A percentile compares a stretch with the other conserved stretches of the same genome.
These are phyloP conservation scores for Catharus bicknelli DNA, from an alignment of 2,113 vertebrate species.

Conservation along the genomic window DNA sequence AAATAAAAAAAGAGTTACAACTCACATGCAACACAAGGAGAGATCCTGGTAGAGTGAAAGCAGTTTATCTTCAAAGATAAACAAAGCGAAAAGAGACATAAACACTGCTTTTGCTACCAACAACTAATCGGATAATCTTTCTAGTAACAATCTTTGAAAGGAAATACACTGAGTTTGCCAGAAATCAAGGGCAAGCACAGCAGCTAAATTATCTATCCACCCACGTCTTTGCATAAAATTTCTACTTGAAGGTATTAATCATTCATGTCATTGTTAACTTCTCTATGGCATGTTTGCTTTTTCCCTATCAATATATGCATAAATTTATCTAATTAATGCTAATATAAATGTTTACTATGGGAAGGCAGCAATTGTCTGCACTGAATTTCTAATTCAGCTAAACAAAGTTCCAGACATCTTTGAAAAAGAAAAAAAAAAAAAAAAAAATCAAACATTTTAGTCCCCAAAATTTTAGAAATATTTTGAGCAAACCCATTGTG, in stretches of 20 bases:
- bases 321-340: neutral
- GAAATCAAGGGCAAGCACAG: neutral
- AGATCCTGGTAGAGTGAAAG: neutral
- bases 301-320: neutral
- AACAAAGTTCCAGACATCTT: neutral
- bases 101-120: neutral
- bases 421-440: neutral
- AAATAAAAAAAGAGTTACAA: neutral
- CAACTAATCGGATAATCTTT: neutral
- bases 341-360: neutral
- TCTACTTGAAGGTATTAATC: neutral
- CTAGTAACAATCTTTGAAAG: neutral
- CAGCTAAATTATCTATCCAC: neutral
- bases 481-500: neutral
- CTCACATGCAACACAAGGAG: neutral
- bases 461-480: neutral
- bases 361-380: neutral
- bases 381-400: neutral
- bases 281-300: neutral
- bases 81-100: neutral
- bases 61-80: neutral
- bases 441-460: neutral
- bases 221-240: neutral
- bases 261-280: neutral
- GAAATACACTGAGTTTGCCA: neutral